phyloP scores from a whole-genome alignment of 2,113 vertebrate species.

The Dolichallabes microphthalmus region DNA sequence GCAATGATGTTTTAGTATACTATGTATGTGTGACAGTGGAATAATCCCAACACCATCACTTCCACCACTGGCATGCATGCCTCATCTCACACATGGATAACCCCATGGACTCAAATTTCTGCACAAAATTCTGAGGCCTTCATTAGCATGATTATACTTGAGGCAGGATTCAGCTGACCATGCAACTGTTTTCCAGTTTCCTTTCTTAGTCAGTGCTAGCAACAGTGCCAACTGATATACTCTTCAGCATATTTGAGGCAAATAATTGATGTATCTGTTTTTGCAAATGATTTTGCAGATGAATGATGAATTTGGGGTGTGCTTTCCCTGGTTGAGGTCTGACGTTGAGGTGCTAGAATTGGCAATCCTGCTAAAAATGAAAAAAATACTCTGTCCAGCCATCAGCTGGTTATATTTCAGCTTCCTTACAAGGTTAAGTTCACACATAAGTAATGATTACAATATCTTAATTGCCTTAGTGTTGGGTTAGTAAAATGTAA shows the following conservation, averaged over 20 bases:
- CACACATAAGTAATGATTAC: background rate
- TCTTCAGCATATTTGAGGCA: background rate
- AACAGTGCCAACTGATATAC: background rate
- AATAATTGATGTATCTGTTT: background rate
- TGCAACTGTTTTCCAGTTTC: background rate
- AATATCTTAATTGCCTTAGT: background rate
- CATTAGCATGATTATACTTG: background rate
- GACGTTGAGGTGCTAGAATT: background rate
- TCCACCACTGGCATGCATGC: background rate
- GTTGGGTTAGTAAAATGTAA: background rate
- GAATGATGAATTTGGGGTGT: background rate
- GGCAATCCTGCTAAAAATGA: background rate
- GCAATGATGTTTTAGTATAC: background rate
- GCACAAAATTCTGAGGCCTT: background rate
- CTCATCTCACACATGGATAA: background rate
- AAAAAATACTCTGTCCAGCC: background rate
- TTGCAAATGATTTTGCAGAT: background rate
- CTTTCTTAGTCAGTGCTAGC: background rate
- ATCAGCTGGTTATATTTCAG: background rate
- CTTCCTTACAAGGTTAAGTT: background rate
- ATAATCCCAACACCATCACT: background rate
- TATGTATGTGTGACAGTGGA: background rate
- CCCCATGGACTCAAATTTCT: background rate
- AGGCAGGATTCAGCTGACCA: background rate
- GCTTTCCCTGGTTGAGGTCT: background rate